Evolutionary conservation across 2,113 vertebrate species (phyloP).

Genomic region (Chelonoidis abingdonii): DNA sequence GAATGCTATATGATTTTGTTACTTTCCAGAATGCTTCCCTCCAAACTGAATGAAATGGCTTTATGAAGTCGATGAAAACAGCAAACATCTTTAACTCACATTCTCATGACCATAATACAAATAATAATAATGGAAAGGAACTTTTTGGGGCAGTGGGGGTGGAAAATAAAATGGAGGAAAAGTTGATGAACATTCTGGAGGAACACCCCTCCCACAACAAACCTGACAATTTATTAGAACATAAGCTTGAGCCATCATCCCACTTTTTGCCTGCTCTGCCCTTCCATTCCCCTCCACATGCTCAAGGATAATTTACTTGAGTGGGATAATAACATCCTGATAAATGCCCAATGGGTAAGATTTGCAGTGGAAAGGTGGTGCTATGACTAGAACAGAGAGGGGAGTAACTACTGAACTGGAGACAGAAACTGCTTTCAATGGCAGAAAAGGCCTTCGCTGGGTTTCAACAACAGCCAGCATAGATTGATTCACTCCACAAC

Average conservation of each 20-base stretch:
- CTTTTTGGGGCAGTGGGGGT: not conserved
- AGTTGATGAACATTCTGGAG: not conserved
- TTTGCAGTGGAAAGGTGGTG: not conserved
- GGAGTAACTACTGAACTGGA: not conserved
- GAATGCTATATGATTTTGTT: not conserved
- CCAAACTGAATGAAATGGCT: not conserved
- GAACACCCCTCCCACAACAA: not conserved
- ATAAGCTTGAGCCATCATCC: not conserved
- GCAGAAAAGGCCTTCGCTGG: not conserved
- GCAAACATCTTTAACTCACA: not conserved
- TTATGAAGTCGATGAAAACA: not conserved
- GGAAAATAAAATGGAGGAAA: not conserved
- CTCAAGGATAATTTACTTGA: not conserved
- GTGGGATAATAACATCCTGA: not conserved
- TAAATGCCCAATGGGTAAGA: not conserved
- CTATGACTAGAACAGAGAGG: not conserved
- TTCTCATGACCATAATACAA: not conserved
- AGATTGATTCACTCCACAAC: rapidly evolving
- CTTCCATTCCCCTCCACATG: not conserved
- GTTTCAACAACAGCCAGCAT: not conserved
- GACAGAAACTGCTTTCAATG: not conserved
- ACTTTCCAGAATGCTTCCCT: not conserved
- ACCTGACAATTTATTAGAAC: not conserved
- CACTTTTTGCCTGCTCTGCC: not conserved
- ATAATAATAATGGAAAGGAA: not conserved